These are phyloP conservation scores for Eulemur rufifrons DNA, from an alignment of 2,113 vertebrate species.

Conservation along the genomic window DNA sequence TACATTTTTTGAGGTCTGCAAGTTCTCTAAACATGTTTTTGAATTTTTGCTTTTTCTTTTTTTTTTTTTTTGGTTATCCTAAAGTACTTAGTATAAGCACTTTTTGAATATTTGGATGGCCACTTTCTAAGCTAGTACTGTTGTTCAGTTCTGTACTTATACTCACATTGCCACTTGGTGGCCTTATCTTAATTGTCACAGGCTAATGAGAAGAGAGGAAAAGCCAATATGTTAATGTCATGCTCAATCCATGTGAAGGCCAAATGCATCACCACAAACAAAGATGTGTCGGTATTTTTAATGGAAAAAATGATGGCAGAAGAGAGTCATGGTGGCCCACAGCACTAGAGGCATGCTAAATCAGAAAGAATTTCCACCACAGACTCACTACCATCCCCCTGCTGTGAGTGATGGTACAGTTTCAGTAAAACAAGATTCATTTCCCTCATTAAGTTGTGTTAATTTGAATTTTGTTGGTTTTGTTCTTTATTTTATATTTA, in stretches of 20 bases:
- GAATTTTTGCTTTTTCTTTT: not conserved
- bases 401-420: not conserved
- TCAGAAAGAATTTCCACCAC: not conserved
- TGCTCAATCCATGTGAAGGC: not conserved
- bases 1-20: not conserved
- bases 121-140: not conserved
- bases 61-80: not conserved
- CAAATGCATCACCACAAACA: not conserved
- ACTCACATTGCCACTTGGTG: not conserved
- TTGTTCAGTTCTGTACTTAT: not conserved
- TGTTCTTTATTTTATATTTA: not conserved
- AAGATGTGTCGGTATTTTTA: not conserved
- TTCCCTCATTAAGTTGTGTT: not conserved
- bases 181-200: not conserved
- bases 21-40: not conserved
- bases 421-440: not conserved
- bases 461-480: conserved; percentile 39
- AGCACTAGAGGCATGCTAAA: not conserved
- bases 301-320: not conserved
- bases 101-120: not conserved
- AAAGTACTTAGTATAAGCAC: not conserved
- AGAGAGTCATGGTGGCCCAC: not conserved
- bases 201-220: not conserved
- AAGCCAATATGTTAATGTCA: too few relatives aligned
- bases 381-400: not conserved